Conservation (phyloP, 2,888 invertebrate species). For the Barypeithes pellucidus region DNA sequence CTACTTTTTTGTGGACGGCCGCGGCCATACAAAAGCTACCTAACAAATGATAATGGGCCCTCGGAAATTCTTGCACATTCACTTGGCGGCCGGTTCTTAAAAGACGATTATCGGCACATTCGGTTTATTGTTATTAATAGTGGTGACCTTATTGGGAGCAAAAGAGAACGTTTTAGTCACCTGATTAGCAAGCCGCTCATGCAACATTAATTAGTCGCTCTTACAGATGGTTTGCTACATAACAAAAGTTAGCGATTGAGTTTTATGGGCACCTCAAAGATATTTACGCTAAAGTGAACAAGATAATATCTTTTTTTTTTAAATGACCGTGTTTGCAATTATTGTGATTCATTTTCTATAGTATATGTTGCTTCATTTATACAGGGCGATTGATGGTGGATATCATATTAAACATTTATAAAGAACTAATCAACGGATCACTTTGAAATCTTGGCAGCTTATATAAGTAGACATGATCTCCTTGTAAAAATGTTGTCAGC, state of each 20-base stretch:
- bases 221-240: conserved; percentile 64
- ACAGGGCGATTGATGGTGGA: no score
- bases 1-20: conserved; percentile 43
- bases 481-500: no score
- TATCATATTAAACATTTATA: no score
- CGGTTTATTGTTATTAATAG: conserved; percentile 72
- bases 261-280: conserved; percentile 64
- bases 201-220: conserved; percentile 65
- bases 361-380: not conserved
- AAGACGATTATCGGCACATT: conserved; percentile 72
- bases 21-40: conserved; percentile 58
- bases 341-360: not conserved
- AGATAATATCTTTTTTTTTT: conserved; percentile 3
- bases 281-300: conserved; percentile 61
- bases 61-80: conserved; percentile 69
- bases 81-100: conserved; percentile 65
- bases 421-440: no score
- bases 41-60: conserved; percentile 71
- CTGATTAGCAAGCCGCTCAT: conserved; percentile 67
- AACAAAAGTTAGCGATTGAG: conserved; percentile 69
- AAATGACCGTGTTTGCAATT: not conserved
- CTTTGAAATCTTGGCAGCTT: no score
- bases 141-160: conserved; percentile 69
- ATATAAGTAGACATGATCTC: no score
- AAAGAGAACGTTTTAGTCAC: conserved; percentile 70